phyloP scores from a whole-genome alignment of 37 sponge, comb jelly and placozoan species.

The Halichondria panicea region DNA sequence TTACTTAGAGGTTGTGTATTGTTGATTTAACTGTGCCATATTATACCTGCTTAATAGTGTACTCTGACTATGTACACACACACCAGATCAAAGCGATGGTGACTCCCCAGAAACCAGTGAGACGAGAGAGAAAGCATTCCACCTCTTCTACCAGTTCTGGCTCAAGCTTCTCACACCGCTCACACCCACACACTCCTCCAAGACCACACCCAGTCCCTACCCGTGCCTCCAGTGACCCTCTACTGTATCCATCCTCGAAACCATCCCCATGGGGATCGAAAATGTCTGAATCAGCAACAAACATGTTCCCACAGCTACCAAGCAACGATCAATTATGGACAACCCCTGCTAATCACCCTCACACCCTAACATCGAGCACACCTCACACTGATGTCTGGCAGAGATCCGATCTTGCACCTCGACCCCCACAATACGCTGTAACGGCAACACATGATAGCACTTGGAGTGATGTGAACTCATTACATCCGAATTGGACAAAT shows the following conservation, averaged over 20 bases:
- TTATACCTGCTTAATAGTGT: not conserved
- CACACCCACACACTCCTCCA: not conserved
- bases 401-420: too few relatives aligned
- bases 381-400: too few relatives aligned
- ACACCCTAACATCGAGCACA: too few relatives aligned
- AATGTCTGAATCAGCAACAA: not conserved
- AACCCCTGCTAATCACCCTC: too few relatives aligned
- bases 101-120: slow-evolving; percentile 1
- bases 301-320: not conserved
- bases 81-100: slow-evolving; percentile 13
- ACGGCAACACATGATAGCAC: too few relatives aligned
- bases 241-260: not conserved
- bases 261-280: too few relatives aligned
- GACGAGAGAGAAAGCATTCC: slow-evolving; percentile 26
- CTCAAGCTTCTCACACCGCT: slow-evolving; percentile 11
- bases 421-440: too few relatives aligned
- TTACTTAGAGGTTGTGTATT: too few relatives aligned
- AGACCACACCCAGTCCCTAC: not conserved
- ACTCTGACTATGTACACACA: not conserved
- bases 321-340: too few relatives aligned
- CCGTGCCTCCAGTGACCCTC: slow-evolving; percentile 5
- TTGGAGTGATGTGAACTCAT: too few relatives aligned
- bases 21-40: too few relatives aligned
- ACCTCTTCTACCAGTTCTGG: slow-evolving; percentile 21
- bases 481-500: too few relatives aligned